phyloP scores from a whole-genome alignment of 2,888 invertebrate genomes.

The Eupeodes latifasciatus region DNA sequence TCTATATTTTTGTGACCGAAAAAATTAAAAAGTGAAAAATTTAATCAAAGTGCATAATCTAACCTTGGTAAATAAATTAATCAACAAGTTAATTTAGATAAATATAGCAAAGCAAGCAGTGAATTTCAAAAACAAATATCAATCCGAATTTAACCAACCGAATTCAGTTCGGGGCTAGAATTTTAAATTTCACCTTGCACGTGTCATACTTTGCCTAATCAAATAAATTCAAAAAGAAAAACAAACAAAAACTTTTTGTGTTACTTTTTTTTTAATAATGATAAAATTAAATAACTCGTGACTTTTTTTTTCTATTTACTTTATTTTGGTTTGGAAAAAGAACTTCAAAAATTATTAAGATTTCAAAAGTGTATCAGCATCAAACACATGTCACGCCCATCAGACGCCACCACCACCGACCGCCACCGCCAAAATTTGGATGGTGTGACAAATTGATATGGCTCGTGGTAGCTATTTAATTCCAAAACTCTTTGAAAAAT shows the following conservation, averaged over 20 bases:
- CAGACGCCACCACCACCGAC: slow-evolving; percentile 21
- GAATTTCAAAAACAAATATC: slow-evolving; percentile 6
- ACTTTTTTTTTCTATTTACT: not conserved
- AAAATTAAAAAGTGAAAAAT: slow-evolving; percentile 40
- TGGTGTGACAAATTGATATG: slow-evolving; percentile 57
- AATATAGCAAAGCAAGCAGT: not conserved
- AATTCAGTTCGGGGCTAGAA: slow-evolving; percentile 36
- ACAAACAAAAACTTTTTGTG: not conserved
- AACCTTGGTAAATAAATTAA: slow-evolving; percentile 46
- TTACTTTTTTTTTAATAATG: not conserved
- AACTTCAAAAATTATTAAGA: not conserved
- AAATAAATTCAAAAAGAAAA: not conserved
- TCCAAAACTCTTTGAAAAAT: not conserved
- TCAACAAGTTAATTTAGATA: slow-evolving; percentile 17
- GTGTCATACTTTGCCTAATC: not conserved
- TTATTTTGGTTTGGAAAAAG: no score
- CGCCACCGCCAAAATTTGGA: slow-evolving; percentile 9
- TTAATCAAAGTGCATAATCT: slow-evolving; percentile 50
- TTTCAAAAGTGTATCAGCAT: no score
- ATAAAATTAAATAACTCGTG: not conserved
- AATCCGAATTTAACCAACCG: slow-evolving; percentile 22
- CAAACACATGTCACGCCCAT: slow-evolving; percentile 18
- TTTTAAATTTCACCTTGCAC: slow-evolving; percentile 35
- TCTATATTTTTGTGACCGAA: not conserved
- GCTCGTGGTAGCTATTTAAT: slow-evolving; percentile 31